A percentile compares a stretch with the other conserved stretches of the same genome.
Conservation (phyloP, 2,888 invertebrate species). For the Congeria kusceri region DNA sequence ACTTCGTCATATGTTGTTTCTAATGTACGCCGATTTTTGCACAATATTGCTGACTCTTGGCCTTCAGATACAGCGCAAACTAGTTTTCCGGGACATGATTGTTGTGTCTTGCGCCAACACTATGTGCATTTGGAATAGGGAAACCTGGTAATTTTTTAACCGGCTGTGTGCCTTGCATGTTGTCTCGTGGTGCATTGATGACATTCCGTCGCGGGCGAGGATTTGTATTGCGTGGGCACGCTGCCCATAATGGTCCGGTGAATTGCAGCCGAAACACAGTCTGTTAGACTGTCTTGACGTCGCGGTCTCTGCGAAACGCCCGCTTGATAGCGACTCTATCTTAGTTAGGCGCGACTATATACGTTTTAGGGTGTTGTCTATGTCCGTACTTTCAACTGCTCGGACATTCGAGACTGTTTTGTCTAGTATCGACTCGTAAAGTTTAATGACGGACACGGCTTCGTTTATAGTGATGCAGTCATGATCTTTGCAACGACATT, state of each 20-base stretch:
- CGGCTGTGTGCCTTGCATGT: neutral
- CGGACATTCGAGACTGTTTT: neutral
- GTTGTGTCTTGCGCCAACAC: neutral
- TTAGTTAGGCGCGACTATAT: neutral
- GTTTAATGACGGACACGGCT: neutral
- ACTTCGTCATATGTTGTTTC: neutral
- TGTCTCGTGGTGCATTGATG: neutral
- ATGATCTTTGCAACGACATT: neutral
- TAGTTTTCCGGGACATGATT: neutral
- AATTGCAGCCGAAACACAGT: constrained; percentile 7
- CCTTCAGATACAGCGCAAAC: constrained; percentile 2
- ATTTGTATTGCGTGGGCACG: neutral
- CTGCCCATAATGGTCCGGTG: neutral
- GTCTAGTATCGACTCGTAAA: neutral
- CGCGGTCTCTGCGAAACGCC: neutral
- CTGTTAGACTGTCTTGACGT: neutral
- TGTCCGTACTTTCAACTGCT: neutral
- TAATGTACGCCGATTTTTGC: neutral
- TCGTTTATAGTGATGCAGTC: neutral
- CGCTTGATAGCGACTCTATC: neutral
- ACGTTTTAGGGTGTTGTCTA: neutral
- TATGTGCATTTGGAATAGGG: neutral
- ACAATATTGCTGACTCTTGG: constrained; percentile 4
- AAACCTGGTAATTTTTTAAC: no score
- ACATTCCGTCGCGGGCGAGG: neutral